Evolutionary conservation across 1,140 invertebrate genomes (phyloP), one percentile per base, ranked within the genome.

Genomic region (Diachasma alloeum): DNA sequence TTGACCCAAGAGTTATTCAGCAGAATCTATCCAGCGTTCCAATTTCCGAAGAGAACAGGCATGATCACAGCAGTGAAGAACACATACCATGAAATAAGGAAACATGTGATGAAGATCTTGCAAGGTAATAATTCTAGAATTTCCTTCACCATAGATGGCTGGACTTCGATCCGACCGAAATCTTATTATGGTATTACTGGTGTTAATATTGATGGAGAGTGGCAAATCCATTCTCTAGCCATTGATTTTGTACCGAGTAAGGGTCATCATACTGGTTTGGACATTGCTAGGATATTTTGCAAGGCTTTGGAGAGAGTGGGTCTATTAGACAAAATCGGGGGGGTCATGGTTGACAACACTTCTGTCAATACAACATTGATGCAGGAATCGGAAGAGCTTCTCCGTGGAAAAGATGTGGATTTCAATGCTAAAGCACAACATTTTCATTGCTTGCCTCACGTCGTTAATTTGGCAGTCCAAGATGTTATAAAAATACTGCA

Each of bases 401-500:
- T 80, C 13, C 36, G 8, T 2, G 24, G 53, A 31, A 46, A 69
- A 6, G 24, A 44, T 8, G 56, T 74, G 0, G 22, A 15, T 13
- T 77, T 81, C 77, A 68, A 81, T 78, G 19, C 76, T 73, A 75
- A 77, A 74, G 75, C 82, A 5, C 39, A 42, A 42, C 39, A 81
- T 73, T 82, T 83, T 72, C 76, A 76, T 15, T 83, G 81, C 44
- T 81, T 83, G 53, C 79, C 81, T 26, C 79, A 83, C 39, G 78
- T 79, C 70, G 63, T 82, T 24, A 81, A 82, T 73, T 74, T 82
- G 36, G 81, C 79, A 22, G 82, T 81, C 17, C 79, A 82, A 81
- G 81, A 82, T 77, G 72, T 81, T 19, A 73, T 82, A 69, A 75
- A 42, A 11, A 42, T 11, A 8, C 39, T 42, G 39, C 5, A 42